These are phyloP conservation scores for Cyprinus carpio DNA, from an alignment of 2,113 vertebrate genomes.

Conservation along the genomic window DNA sequence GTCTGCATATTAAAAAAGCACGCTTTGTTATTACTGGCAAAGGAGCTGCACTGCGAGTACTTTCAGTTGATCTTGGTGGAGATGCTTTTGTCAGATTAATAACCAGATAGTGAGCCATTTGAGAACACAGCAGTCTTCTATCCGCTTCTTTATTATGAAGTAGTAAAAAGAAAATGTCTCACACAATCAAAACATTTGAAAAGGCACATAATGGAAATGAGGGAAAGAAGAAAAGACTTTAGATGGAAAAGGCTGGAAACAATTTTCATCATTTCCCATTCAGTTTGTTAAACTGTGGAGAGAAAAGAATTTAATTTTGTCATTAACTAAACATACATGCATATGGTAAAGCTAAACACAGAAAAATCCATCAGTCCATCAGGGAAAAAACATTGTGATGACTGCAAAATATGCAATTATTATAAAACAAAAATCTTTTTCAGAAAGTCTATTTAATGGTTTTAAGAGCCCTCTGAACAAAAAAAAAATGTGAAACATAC, in stretches of 20 bases:
- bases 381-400: not conserved
- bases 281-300: not conserved
- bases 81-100: constrained; percentile 46
- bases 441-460: not conserved
- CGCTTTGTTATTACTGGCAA: constrained; percentile 35
- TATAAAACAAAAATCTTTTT: not conserved
- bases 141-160: constrained; percentile 26
- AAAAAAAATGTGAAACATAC: not conserved
- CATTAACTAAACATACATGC: not conserved
- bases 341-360: constrained; percentile 1
- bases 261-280: not conserved
- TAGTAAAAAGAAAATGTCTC: constrained; percentile 31
- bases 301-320: not conserved
- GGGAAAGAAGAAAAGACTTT: constrained; percentile 26
- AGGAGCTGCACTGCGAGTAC: constrained; percentile 22
- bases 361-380: not conserved
- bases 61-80: constrained; percentile 40
- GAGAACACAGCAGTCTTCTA: constrained; percentile 30
- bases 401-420: not conserved
- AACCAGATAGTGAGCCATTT: constrained; percentile 37
- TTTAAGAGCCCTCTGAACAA: not conserved
- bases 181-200: constrained; percentile 36
- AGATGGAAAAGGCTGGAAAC: constrained; percentile 38
- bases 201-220: constrained; percentile 24
- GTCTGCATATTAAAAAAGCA: constrained; percentile 35